A percentile compares a stretch with the other conserved stretches of the same genome.
phyloP scores from a whole-genome alignment of 2,888 invertebrate genomes.

The Busseola fusca region DNA sequence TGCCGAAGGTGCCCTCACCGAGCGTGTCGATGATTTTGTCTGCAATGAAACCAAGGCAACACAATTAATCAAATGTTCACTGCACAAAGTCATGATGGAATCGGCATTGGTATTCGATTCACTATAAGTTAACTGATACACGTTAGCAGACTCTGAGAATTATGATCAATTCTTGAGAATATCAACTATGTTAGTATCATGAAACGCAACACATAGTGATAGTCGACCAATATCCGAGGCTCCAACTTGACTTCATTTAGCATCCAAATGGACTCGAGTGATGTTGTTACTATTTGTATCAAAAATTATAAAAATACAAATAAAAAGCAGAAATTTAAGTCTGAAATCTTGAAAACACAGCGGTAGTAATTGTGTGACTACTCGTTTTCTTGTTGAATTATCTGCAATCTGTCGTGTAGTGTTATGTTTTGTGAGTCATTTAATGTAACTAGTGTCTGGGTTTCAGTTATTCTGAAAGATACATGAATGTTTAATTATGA shows the following conservation, averaged over 20 bases:
- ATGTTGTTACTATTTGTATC: slow-evolving; percentile 59
- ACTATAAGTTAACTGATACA: slow-evolving; percentile 50
- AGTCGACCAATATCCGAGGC: slow-evolving; percentile 67
- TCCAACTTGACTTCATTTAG: slow-evolving; percentile 76
- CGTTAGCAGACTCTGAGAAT: slow-evolving; percentile 52
- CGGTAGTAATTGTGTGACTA: slow-evolving; percentile 55
- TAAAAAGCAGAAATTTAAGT: slow-evolving; percentile 59
- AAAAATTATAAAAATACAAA: slow-evolving; percentile 60
- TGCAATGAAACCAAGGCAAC: slow-evolving; percentile 92
- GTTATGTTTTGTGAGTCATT: slow-evolving; percentile 53
- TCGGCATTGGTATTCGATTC: slow-evolving; percentile 70
- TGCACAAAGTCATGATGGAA: slow-evolving; percentile 81
- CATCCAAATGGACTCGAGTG: slow-evolving; percentile 52
- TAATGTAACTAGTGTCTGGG: slow-evolving; percentile 47
- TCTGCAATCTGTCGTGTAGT: slow-evolving; percentile 55
- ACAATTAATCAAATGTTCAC: slow-evolving; percentile 74
- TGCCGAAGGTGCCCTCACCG: slow-evolving; percentile 99
- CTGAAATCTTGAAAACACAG: slow-evolving; percentile 67
- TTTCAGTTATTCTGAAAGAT: slow-evolving; percentile 50
- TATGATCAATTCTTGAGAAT: slow-evolving; percentile 47
- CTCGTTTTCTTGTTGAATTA: slow-evolving; percentile 52
- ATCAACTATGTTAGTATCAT: slow-evolving; percentile 52
- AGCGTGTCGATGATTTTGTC: slow-evolving; percentile 99
- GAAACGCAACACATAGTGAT: slow-evolving; percentile 42
- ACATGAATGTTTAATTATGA: slow-evolving; percentile 44